Conservation (phyloP, 2,888 invertebrate species). For the Epinotia bilunana region DNA sequence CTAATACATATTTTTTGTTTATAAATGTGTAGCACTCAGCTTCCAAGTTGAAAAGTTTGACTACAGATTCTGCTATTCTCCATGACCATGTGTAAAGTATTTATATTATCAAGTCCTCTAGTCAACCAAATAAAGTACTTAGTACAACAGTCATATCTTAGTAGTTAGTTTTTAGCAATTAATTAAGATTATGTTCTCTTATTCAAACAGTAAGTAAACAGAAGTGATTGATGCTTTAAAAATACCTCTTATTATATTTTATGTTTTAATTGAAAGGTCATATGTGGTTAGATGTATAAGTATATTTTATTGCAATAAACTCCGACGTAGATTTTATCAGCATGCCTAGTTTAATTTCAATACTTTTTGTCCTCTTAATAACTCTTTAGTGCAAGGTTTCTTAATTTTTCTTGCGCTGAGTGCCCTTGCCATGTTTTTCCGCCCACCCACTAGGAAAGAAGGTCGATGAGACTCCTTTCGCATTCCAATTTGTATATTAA, state of each 20-base stretch:
- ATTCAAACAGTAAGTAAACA: neutral
- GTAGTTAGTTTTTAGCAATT: neutral
- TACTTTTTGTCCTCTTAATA: neutral
- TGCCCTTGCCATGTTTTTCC: no score
- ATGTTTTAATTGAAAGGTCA: neutral
- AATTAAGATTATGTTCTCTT: neutral
- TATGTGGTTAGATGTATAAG: neutral
- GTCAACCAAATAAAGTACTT: conserved; percentile 7
- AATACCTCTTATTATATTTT: neutral
- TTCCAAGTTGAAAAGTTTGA: neutral
- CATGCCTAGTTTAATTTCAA: conserved; percentile 20
- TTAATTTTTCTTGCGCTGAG: conserved; percentile 4
- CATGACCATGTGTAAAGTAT: neutral
- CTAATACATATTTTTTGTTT: conserved; percentile 2
- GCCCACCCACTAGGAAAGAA: no score
- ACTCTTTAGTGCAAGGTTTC: neutral
- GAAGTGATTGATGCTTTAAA: neutral
- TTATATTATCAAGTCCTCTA: conserved; percentile 14
- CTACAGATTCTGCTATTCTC: neutral
- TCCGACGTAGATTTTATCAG: neutral
- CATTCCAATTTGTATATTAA: no score
- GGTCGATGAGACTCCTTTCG: no score
- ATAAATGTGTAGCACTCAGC: neutral
- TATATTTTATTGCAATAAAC: conserved; percentile 24
- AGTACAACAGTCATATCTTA: conserved; percentile 1